Evolutionary conservation across 2,113 vertebrate genomes (phyloP), one percentile per base, ranked within the genome.

Genomic region (Odontesthes bonariensis): DNA sequence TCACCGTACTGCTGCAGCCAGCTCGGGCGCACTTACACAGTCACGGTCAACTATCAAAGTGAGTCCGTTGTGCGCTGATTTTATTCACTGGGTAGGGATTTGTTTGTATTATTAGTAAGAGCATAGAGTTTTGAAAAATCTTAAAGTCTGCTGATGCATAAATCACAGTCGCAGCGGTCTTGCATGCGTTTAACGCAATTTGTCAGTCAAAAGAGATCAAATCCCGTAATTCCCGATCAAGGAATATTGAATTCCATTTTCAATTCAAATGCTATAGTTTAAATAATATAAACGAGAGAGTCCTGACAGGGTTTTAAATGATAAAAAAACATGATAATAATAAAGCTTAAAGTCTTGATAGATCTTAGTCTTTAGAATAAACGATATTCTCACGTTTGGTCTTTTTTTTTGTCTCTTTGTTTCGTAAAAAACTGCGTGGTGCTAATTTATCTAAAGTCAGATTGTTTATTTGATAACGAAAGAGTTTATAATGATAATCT

Each of bases 21-120:
- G 77, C 63, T 82, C 79, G 63, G 73, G 65, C 73, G 12, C 84
- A 81, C 79, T 89, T 80, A 82, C 81, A 84, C 71, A 86, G 86
- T 87, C 77, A 82, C 71, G 57, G 60, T 82, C 66, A 75, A 90
- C 85, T 85, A 89, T 75, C 35, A 74, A 64, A 64, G 68, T 72
- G 52, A 22, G 47, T 58, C 49, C 72, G 64, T 75, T 49, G 16
- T 19, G 17, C 19, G 69, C 33, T 54, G 67, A 80, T 47, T 31
- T 63, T 55, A 8, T 53, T 40, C 3, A 49, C 2, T 49, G 4
- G 44, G 14, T 14, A 7, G 17, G 6, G 8, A n/a, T 8, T 19
- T 49, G 4, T 49, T 49, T n/a, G 0, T 47, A 17, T 6, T 17
- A 6, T 49, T 8, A 49, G 6, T 19, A 10, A 38, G 35, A 38